Percentiles rank a stretch among this genome's conserved stretches.
Evolutionary conservation across 2,797 vertebrate species (phyloP).

Genomic region (Falco concolor): DNA sequence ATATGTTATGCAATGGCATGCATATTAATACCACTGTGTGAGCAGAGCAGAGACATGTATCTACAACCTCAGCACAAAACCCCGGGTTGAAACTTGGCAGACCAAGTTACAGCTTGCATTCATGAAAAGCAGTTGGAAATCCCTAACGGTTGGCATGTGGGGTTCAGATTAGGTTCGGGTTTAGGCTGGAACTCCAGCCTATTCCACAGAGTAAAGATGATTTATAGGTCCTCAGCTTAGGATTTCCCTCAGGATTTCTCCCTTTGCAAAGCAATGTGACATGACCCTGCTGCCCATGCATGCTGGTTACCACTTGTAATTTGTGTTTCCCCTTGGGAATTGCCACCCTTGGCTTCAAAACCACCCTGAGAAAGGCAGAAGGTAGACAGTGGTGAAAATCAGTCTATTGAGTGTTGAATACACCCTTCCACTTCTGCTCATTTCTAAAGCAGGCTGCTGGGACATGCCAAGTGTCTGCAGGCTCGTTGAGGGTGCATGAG

Average conservation of each 20-base stretch:
- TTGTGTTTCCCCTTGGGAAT: neutral
- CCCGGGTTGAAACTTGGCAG: neutral
- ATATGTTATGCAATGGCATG: neutral
- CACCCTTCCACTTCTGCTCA: neutral
- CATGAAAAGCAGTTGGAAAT: neutral
- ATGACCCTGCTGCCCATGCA: accelerated
- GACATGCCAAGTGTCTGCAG: neutral
- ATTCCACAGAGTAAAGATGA: neutral
- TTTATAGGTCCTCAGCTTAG: neutral
- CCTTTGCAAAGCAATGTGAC: accelerated
- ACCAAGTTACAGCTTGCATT: neutral
- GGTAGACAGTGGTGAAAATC: neutral
- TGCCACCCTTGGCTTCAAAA: neutral
- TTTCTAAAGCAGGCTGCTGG: neutral
- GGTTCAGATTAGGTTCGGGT: neutral
- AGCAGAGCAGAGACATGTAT: neutral
- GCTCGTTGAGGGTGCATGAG: accelerated
- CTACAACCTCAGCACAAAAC: neutral
- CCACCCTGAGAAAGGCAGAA: neutral
- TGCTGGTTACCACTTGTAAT: neutral
- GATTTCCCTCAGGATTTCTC: neutral
- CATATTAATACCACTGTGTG: neutral
- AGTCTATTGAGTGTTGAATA: neutral
- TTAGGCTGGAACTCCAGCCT: neutral
- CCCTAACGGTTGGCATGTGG: neutral